These are phyloP conservation scores for Tragelaphus scriptus DNA, from an alignment of 2,113 vertebrate genomes.

Conservation along the genomic window DNA sequence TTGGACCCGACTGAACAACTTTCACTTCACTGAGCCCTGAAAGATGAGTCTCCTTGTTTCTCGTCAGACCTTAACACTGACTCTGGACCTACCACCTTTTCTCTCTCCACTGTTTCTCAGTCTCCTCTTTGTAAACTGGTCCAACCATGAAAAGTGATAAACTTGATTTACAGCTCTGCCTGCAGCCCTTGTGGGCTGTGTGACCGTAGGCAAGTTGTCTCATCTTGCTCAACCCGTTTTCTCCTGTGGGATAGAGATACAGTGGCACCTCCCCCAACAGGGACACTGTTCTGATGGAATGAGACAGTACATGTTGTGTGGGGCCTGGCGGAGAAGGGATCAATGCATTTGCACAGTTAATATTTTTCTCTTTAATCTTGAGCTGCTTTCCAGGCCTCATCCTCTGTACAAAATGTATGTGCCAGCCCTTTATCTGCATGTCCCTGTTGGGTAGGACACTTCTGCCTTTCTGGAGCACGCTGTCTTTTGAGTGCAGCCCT, in stretches of 20 bases:
- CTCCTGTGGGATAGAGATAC: background rate
- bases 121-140: background rate
- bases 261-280: background rate
- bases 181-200: background rate
- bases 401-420: background rate
- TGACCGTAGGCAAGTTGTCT: background rate
- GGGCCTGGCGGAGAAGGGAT: background rate
- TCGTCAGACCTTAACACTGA: background rate
- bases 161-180: background rate
- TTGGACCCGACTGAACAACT: fast-evolving
- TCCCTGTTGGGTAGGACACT: background rate
- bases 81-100: background rate
- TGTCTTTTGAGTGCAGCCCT: background rate
- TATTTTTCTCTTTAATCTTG: background rate
- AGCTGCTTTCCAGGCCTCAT: background rate
- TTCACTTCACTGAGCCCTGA: background rate
- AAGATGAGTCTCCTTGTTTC: background rate
- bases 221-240: background rate
- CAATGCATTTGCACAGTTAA: background rate
- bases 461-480: background rate
- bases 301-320: fast-evolving
- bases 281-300: background rate
- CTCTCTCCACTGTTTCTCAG: background rate
- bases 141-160: background rate
- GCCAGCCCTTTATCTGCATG: background rate